Conservation (phyloP, 2,888 invertebrate species). For the Carabus problematicus region DNA sequence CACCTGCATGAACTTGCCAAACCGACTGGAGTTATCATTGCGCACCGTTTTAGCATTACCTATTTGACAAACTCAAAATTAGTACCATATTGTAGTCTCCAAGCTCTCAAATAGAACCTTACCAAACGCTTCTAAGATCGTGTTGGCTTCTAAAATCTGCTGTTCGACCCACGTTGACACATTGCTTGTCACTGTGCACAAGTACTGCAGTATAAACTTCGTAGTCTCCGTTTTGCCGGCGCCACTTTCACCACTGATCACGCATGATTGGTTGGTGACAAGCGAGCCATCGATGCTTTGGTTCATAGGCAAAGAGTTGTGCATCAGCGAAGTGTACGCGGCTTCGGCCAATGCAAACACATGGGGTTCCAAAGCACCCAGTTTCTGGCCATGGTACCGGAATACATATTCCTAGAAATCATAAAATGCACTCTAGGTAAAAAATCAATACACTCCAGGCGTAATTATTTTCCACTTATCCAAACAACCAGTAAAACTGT, state of each 20-base stretch:
- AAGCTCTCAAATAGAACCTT: slow-evolving; percentile 51
- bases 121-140: slow-evolving; percentile 93
- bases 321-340: slow-evolving; percentile 80
- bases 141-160: slow-evolving; percentile 92
- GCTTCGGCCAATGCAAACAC: slow-evolving; percentile 92
- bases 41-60: slow-evolving; percentile 93
- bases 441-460: background rate
- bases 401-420: slow-evolving; percentile 78
- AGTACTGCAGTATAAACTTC: slow-evolving; percentile 88
- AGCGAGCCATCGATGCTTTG: slow-evolving; percentile 48
- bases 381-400: slow-evolving; percentile 82
- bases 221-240: slow-evolving; percentile 95
- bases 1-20: slow-evolving; percentile 96
- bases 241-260: slow-evolving; percentile 92
- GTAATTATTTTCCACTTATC: background rate
- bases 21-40: slow-evolving; percentile 91
- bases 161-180: slow-evolving; percentile 94
- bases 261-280: slow-evolving; percentile 77
- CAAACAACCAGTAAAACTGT: background rate
- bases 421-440: background rate
- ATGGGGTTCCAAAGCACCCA: slow-evolving; percentile 84
- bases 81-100: background rate
- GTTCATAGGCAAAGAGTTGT: slow-evolving; percentile 35
- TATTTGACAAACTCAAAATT: slow-evolving; percentile 55
- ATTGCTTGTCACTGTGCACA: slow-evolving; percentile 83